These are phyloP conservation scores for Podabrus alpinus DNA, from an alignment of 2,888 invertebrate genomes.

Conservation along the genomic window DNA sequence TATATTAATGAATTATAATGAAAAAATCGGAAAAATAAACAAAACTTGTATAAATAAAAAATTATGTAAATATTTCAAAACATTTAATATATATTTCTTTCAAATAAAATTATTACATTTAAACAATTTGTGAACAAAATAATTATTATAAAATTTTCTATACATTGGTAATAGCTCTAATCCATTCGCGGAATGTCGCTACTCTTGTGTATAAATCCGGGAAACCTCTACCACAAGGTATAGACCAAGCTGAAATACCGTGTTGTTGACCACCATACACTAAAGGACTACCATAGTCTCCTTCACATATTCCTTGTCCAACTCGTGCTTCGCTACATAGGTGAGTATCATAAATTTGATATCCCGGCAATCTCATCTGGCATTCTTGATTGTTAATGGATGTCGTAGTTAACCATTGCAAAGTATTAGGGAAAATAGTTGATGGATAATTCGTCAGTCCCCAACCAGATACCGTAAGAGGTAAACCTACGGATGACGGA, in stretches of 20 bases:
- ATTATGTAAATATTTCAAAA: too few species aligned
- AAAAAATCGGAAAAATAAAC: too few species aligned
- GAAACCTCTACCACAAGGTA: neutral
- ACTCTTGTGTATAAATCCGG: slow-evolving; percentile 3
- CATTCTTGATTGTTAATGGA: slow-evolving; percentile 55
- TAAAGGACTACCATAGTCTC: neutral
- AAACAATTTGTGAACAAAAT: neutral
- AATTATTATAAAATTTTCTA: neutral
- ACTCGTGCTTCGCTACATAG: neutral
- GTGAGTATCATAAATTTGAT: neutral
- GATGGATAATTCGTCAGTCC: slow-evolving; percentile 56
- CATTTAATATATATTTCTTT: neutral
- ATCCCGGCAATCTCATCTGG: neutral
- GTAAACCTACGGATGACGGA: slow-evolving; percentile 5
- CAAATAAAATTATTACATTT: neutral
- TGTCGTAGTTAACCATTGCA: slow-evolving; percentile 60
- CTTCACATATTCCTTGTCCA: neutral
- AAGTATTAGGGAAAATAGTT: slow-evolving; percentile 58
- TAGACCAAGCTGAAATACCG: neutral
- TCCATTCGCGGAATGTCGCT: neutral
- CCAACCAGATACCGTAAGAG: slow-evolving; percentile 26
- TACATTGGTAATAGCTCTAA: neutral
- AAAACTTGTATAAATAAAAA: too few species aligned
- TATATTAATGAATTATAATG: too few species aligned
- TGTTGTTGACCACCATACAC: neutral